Evolutionary conservation across 1,140 invertebrate genomes (phyloP).

Genomic region (Hylaeus volcanicus): DNA sequence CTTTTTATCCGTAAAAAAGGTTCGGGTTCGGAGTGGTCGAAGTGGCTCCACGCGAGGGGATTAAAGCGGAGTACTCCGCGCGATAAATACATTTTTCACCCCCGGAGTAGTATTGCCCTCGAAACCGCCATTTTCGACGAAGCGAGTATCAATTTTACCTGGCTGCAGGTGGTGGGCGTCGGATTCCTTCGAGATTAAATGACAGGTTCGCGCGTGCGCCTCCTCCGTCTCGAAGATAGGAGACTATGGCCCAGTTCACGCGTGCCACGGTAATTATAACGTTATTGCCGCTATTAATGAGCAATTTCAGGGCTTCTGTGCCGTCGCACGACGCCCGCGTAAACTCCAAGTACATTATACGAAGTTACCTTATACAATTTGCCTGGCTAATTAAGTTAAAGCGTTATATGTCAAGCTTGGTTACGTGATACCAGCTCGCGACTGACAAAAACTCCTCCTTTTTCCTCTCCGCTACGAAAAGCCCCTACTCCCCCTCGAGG

Average conservation of each 20-base stretch:
- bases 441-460: not conserved
- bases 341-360: slow-evolving; percentile 60
- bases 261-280: slow-evolving; percentile 58
- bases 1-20: too few species aligned
- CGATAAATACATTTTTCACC: too few species aligned
- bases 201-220: not conserved
- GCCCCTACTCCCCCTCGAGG: not conserved
- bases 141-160: not conserved
- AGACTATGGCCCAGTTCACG: slow-evolving; percentile 32
- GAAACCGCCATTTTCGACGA: not conserved
- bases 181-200: not conserved
- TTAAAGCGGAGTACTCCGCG: too few species aligned
- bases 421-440: slow-evolving; percentile 16
- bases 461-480: not conserved
- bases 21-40: too few species aligned
- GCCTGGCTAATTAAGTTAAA: slow-evolving; percentile 63
- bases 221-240: not conserved
- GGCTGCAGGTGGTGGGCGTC: not conserved
- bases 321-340: slow-evolving; percentile 28
- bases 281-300: slow-evolving; percentile 66
- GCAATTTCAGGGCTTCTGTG: slow-evolving; percentile 61
- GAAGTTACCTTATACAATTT: slow-evolving; percentile 65
- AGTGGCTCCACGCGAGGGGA: too few species aligned
- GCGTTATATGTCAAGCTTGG: slow-evolving; percentile 21
- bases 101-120: too few species aligned